A percentile compares a stretch with the other conserved stretches of the same genome.
These are phyloP conservation scores for Ursus arctos DNA, from an alignment of 2,113 vertebrate genomes.

Conservation along the genomic window DNA sequence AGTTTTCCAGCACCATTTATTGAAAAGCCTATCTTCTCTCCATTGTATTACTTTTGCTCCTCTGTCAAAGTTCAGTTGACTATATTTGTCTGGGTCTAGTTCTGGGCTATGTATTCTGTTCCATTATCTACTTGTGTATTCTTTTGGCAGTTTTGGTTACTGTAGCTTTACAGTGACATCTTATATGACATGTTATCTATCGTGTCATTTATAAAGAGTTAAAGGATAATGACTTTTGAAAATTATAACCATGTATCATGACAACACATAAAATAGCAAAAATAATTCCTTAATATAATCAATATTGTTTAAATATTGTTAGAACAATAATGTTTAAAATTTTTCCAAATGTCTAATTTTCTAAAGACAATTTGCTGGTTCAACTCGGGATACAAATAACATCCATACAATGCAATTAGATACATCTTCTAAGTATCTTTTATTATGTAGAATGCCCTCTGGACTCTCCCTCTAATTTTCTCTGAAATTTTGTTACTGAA, in stretches of 20 bases:
- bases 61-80: not conserved
- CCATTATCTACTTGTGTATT: not conserved
- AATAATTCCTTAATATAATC: not conserved
- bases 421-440: not conserved
- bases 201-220: not conserved
- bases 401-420: not conserved
- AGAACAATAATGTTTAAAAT: not conserved
- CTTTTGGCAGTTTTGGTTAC: not conserved
- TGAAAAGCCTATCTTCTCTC: not conserved
- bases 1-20: not conserved
- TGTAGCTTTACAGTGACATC: not conserved
- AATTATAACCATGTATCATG: not conserved
- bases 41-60: not conserved
- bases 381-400: not conserved
- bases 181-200: not conserved
- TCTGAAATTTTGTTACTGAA: not conserved
- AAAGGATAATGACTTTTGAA: conserved; percentile 11
- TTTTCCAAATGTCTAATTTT: not conserved
- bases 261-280: not conserved
- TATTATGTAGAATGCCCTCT: not conserved
- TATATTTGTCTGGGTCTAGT: not conserved
- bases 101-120: not conserved
- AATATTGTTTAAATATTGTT: not conserved
- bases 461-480: not conserved
- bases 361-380: not conserved